phyloP scores from a whole-genome alignment of 1,140 invertebrate species.

The Oncopeltus fasciatus region DNA sequence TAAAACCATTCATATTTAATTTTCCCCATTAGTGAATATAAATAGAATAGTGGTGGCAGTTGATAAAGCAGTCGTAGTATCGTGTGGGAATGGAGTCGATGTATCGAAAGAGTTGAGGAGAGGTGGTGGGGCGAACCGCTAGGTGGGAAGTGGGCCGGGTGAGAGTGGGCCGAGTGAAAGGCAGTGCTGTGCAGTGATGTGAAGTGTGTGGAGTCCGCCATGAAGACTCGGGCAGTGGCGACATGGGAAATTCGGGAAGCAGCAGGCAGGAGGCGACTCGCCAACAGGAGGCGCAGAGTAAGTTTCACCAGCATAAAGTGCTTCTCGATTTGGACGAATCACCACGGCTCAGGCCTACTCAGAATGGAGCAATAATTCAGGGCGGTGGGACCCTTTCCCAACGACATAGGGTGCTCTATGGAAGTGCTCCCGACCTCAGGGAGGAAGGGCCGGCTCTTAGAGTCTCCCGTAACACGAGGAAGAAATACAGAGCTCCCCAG shows the following conservation, averaged over 20 bases:
- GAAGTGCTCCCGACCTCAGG: constrained; percentile 54
- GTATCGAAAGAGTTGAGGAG: neutral
- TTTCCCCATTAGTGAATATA: no score
- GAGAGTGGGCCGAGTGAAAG: neutral
- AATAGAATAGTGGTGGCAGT: neutral
- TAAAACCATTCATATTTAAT: no score
- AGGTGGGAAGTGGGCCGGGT: neutral
- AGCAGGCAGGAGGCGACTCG: constrained; percentile 16
- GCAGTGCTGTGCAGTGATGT: neutral
- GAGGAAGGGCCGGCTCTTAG: constrained; percentile 31
- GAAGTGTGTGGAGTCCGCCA: neutral
- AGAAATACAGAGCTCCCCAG: constrained; percentile 31
- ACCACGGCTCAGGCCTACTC: constrained; percentile 47
- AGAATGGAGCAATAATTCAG: constrained; percentile 64
- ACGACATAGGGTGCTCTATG: constrained; percentile 32
- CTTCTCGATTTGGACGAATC: constrained; percentile 45
- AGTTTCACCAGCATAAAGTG: constrained; percentile 35
- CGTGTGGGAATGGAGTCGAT: neutral
- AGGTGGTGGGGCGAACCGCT: neutral
- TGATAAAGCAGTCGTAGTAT: no score
- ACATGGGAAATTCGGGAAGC: constrained; percentile 26
- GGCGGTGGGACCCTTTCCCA: constrained; percentile 47
- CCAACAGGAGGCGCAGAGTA: constrained; percentile 30
- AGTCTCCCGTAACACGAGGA: constrained; percentile 29
- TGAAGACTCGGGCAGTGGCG: neutral